Percentiles rank a stretch among this genome's conserved stretches.
Conservation (phyloP, 2,113 vertebrate species). For the Malurus cyaneus region DNA sequence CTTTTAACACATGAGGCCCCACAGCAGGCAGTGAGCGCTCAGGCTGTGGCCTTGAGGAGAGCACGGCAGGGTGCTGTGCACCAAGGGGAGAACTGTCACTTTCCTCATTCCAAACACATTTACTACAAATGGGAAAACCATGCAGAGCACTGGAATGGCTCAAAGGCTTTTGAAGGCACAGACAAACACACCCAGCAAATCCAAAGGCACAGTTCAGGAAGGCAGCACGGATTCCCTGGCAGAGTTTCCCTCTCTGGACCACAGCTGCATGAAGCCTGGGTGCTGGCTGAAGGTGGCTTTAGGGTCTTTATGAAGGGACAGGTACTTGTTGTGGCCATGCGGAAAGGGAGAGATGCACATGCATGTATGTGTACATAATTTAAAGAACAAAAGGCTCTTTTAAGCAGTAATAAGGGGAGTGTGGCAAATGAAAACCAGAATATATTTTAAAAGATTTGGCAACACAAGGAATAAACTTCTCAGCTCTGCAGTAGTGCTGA, state of each 20-base stretch:
- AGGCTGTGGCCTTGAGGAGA: background rate
- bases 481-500: background rate
- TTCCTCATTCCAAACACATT: background rate
- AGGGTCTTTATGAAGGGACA: background rate
- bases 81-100: background rate
- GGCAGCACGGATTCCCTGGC: background rate
- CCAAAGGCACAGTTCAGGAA: background rate
- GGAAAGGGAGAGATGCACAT: background rate
- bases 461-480: background rate
- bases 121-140: background rate
- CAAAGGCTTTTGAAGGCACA: background rate
- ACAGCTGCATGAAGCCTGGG: background rate
- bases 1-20: background rate
- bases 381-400: background rate
- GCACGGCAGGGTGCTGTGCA: accelerated
- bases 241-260: background rate
- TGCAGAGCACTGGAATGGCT: background rate
- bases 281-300: background rate
- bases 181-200: background rate
- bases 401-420: background rate
- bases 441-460: background rate
- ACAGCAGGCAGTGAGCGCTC: background rate
- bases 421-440: background rate
- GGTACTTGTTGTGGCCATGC: background rate
- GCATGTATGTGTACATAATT: background rate